Percentiles rank a stretch among this genome's conserved stretches.
Conservation (phyloP, 2,113 vertebrate genomes). For the Micronisus gabar region DNA sequence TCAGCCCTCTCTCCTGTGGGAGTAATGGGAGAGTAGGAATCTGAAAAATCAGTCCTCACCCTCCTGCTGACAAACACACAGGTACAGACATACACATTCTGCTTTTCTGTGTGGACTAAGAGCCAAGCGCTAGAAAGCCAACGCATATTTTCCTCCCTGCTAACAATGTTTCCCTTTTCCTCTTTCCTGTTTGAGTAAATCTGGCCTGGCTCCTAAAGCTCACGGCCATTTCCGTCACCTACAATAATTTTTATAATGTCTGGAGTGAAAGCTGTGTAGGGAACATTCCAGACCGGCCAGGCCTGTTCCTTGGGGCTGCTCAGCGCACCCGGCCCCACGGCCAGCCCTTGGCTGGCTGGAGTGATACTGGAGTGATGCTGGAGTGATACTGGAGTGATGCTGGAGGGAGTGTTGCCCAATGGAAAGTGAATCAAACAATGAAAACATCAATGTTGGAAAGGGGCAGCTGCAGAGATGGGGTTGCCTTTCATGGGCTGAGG, state of each 20-base stretch:
- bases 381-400: not conserved
- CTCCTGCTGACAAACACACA: not conserved
- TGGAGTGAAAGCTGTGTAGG: not conserved
- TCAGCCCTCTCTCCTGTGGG: not conserved
- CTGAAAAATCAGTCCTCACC: not conserved
- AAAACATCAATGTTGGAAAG: not conserved
- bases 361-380: not conserved
- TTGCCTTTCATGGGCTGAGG: not conserved
- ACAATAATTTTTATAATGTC: not conserved
- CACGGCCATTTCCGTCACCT: not conserved
- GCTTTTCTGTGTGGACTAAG: not conserved
- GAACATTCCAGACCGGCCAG: not conserved
- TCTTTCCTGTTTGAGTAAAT: slow-evolving; percentile 12
- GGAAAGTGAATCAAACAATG: not conserved
- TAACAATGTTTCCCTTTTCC: slow-evolving; percentile 1
- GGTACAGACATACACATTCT: not conserved
- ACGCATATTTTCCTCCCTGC: not conserved
- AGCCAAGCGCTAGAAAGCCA: not conserved
- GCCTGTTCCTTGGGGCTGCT: not conserved
- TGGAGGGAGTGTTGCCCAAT: not conserved
- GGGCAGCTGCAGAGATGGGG: not conserved
- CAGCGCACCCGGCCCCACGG: not conserved
- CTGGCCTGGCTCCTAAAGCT: not conserved
- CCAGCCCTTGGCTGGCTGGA: not conserved
- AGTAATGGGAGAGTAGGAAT: not conserved